Evolutionary conservation across 2,888 invertebrate genomes (phyloP).

Genomic region (Iphiclides podalirius): DNA sequence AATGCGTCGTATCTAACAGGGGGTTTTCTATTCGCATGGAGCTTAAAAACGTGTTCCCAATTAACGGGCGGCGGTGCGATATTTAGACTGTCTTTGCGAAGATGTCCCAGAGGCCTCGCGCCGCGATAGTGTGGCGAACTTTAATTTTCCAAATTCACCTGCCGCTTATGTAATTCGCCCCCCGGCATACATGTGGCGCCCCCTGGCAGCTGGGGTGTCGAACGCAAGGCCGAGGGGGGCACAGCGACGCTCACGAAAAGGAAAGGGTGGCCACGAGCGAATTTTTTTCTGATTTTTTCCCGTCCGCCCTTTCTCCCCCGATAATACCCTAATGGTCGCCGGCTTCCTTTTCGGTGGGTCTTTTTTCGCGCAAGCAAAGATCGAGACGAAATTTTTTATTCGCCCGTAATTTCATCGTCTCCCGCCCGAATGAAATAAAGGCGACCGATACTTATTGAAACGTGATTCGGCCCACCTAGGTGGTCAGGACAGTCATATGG

Average conservation of each 20-base stretch:
- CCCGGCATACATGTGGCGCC: slow-evolving; percentile 58
- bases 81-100: slow-evolving; percentile 12
- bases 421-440: slow-evolving; percentile 29
- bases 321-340: slow-evolving; percentile 79
- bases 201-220: slow-evolving; percentile 54
- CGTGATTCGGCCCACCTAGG: not conserved
- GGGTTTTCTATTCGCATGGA: too few species aligned
- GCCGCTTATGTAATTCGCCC: slow-evolving; percentile 69
- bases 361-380: slow-evolving; percentile 64
- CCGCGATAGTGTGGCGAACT: slow-evolving; percentile 53
- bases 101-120: slow-evolving; percentile 32
- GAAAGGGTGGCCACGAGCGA: slow-evolving; percentile 74
- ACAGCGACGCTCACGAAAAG: slow-evolving; percentile 72
- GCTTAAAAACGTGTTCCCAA: too few species aligned
- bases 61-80: not conserved
- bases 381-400: slow-evolving; percentile 73
- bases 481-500: not conserved
- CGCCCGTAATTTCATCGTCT: slow-evolving; percentile 70
- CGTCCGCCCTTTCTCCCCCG: slow-evolving; percentile 66
- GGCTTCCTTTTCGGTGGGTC: slow-evolving; percentile 75
- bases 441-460: not conserved
- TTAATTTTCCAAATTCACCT: slow-evolving; percentile 79
- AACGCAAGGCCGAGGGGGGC: too few species aligned
- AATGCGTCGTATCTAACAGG: too few species aligned
- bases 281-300: slow-evolving; percentile 73